Percentiles rank a stretch among this genome's conserved stretches.
Evolutionary conservation across 2,113 vertebrate genomes (phyloP).

Genomic region (Apteryx owenii): DNA sequence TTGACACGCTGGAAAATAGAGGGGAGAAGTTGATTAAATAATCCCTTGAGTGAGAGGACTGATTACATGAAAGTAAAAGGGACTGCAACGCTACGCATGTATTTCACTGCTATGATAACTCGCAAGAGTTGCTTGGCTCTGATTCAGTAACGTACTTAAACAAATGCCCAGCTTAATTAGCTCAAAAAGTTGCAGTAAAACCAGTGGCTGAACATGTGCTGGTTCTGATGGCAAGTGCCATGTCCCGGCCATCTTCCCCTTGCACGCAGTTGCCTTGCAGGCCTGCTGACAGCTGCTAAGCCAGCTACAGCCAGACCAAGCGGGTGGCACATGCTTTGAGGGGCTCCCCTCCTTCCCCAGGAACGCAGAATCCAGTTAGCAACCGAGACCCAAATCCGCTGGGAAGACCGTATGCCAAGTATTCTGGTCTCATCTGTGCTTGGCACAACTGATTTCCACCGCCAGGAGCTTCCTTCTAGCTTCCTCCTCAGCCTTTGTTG

Average conservation of each 20-base stretch:
- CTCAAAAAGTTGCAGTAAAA: not conserved
- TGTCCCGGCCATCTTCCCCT: not conserved
- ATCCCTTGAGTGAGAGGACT: not conserved
- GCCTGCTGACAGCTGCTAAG: not conserved
- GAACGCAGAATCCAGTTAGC: not conserved
- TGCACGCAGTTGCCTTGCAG: not conserved
- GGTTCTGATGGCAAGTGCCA: not conserved
- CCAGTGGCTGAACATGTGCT: not conserved
- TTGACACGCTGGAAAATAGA: not conserved
- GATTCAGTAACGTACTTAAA: not conserved
- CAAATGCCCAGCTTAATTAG: constrained; percentile 9
- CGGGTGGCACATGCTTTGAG: fast-evolving
- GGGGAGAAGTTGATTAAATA: not conserved
- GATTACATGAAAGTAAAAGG: not conserved
- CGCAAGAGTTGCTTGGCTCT: not conserved
- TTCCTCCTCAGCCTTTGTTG: not conserved
- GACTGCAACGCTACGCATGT: fast-evolving
- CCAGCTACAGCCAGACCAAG: not conserved
- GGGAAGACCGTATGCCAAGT: not conserved
- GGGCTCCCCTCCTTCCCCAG: not conserved
- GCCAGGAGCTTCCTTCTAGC: not conserved
- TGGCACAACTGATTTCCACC: not conserved
- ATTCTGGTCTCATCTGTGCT: not conserved
- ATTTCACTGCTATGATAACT: not conserved
- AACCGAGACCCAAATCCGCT: not conserved